Percentiles rank a stretch among this genome's conserved stretches.
Evolutionary conservation across 2,888 invertebrate species (phyloP).

Genomic region (Nemurella pictetii): DNA sequence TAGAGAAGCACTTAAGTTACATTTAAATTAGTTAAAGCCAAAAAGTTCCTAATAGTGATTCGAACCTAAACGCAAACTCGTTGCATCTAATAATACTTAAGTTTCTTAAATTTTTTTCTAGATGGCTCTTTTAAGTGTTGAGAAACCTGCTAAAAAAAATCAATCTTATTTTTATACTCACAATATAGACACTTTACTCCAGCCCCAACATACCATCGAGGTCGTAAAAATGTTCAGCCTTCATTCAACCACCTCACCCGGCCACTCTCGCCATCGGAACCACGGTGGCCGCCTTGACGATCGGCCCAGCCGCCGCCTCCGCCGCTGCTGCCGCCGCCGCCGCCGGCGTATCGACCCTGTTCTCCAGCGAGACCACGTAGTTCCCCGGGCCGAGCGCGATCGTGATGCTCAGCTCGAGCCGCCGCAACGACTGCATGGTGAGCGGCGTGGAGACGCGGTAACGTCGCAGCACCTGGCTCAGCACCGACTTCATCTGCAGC

Average conservation of each 20-base stretch:
- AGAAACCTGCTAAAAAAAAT: too few relatives aligned
- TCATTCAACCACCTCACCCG: not conserved
- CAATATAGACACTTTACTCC: too few relatives aligned
- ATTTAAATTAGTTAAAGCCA: too few relatives aligned
- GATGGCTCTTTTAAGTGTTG: too few relatives aligned
- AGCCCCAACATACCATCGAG: too few relatives aligned
- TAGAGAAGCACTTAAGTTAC: too few relatives aligned
- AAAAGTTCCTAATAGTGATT: too few relatives aligned
- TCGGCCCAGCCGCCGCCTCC: not conserved
- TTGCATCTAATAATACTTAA: too few relatives aligned
- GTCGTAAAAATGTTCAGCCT: not conserved
- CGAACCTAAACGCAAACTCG: too few relatives aligned
- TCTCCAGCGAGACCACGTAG: not conserved
- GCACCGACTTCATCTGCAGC: constrained; percentile 41
- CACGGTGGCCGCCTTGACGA: not conserved
- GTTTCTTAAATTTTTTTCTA: too few relatives aligned
- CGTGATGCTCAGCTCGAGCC: not conserved
- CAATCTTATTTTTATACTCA: too few relatives aligned
- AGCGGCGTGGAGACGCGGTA: constrained; percentile 17
- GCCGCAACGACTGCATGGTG: not conserved
- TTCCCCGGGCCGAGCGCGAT: not conserved
- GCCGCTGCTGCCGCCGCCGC: not conserved
- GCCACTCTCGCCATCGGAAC: not conserved
- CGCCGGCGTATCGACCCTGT: not conserved
- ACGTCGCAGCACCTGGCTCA: constrained; percentile 39